Base-by-base conservation (phyloP, 2,888 invertebrate genomes). In the Lucinisca nassula region DNA sequence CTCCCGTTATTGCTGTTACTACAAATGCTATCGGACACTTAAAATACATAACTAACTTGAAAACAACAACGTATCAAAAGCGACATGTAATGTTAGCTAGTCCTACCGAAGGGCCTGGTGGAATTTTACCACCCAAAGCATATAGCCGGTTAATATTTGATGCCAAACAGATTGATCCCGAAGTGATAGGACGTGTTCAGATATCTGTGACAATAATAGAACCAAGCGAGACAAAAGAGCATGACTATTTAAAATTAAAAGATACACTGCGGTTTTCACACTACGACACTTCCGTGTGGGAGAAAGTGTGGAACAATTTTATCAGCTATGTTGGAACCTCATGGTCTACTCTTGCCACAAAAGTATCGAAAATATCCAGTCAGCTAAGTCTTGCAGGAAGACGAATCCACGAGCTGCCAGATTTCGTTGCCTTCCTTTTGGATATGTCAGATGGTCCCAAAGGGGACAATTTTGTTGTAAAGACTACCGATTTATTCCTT, bases 261-360 rank as follows among this genome's bases (percentile, higher is more conserved):
- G 49, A 67, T 14, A 21, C 12, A 17, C 27, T 88, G 1, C 45
- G 27, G 72, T 74, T 81, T n/a, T 72, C 78, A 4, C 77, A 82
- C 30, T 79, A 84, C 27, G 51, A 73, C 14, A 49, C 32, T 27
- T 30, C 55, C 3, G 38, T 73, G 0, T 86, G 88, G 85, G 61
- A 81, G 17, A 38, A 45, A 2, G 51, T 85, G 4, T 88, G 88
- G 88, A 51, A 51, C 8, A 88, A 86, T 75, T 88, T 88, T 67
- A 49, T 81, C 10, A 17, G 10, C 3, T n/a, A 75, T 1, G 45
- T 77, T 24, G 88, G 88, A 49, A 79, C 51, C 17, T 72, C 70
- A 24, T 81, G 83, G 55, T 76, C 45, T 12, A 49, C 85, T 49
- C 35, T 88, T n/a, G 37, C 32, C 8, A 78, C 30, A 21, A 88